Evolutionary conservation across 2,797 vertebrate species (phyloP).

Genomic region (Ctenopoma kingsleyae): DNA sequence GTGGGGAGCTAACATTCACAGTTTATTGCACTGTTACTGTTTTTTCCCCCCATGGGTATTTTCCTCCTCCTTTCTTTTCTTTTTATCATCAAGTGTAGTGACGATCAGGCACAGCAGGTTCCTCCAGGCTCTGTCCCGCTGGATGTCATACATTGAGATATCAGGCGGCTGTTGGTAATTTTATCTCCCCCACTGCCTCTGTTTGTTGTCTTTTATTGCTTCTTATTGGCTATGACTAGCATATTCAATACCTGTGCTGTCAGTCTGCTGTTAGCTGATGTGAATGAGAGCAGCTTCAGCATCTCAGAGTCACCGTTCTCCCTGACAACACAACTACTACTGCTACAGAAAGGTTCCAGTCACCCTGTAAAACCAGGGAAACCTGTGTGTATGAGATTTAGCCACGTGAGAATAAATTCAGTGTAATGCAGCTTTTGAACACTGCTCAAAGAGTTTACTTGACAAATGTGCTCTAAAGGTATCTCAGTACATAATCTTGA

Average conservation of each 20-base stretch:
- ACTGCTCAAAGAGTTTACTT: background rate
- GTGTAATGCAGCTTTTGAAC: background rate
- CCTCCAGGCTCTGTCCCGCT: conserved; percentile 51
- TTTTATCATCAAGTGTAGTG: conserved; percentile 35
- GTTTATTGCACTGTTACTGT: conserved; percentile 60
- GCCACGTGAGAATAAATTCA: background rate
- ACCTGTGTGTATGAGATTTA: too few species aligned
- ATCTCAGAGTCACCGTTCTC: conserved; percentile 3
- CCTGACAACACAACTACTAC: background rate
- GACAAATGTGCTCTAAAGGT: background rate
- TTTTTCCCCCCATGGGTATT: conserved; percentile 21
- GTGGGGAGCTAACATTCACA: conserved; percentile 45
- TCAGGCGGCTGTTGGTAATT: conserved; percentile 65
- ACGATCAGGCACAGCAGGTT: conserved; percentile 47
- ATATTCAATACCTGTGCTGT: conserved; percentile 39
- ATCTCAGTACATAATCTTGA: background rate
- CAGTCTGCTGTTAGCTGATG: conserved; percentile 25
- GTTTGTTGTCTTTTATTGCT: conserved; percentile 52
- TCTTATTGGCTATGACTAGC: conserved; percentile 48
- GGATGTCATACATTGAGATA: conserved; percentile 56
- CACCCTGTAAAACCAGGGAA: background rate
- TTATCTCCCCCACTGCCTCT: conserved; percentile 41
- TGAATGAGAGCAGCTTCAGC: conserved; percentile 8
- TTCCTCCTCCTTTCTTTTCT: conserved; percentile 26
- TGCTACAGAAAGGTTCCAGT: background rate